Evolutionary conservation across 2,113 vertebrate species (phyloP), one percentile per base, ranked within the genome.

Genomic region (Neomonachus schauinslandi): DNA sequence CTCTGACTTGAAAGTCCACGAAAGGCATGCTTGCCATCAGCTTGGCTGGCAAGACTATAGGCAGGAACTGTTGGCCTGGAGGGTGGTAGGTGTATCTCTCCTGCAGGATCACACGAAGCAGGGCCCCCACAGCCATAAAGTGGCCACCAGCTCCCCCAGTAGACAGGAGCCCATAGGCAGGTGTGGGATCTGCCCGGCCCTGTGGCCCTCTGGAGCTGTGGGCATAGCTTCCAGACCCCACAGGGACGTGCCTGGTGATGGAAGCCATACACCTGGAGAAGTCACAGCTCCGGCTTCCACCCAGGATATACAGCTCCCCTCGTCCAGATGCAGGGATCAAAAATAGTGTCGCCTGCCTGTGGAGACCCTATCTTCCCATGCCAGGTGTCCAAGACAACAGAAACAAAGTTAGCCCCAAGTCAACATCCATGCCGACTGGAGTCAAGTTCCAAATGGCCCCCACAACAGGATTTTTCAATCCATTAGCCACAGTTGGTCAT

Each of bases 311-410:
- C 2, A 0, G 24, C 2, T 65, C 46, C 51, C 19, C 65, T 74
- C 4, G 0, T 46, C 72, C 22, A 28, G 3, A 1, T 33, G 18
- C 3, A 2, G 0, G 0, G 28, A 15, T 26, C 85, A 53, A 2
- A 53, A 42, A 24, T 5, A 12, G 63, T 2, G 1, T n/a, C 7
- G 0, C 31, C 49, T 22, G 19, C 53, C 16, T 18, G 31, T 2
- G 18, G 22, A 90, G 39, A 18, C n/a, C 1, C 26, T 0, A 12
- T 8, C 71, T 55, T 9, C 63, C 51, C 63, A 76, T 15, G 21
- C 46, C 13, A 55, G 22, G 33, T 49, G 42, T 46, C 80, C 57
- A 15, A 24, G 19, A 22, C 36, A 67, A 65, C 14, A 31, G 61
- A 83, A 82, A 22, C 28, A 83, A 65, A 59, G 65, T 26, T 9